phyloP scores from a whole-genome alignment of 2,797 vertebrate species.

The Lagorchestes hirsutus region DNA sequence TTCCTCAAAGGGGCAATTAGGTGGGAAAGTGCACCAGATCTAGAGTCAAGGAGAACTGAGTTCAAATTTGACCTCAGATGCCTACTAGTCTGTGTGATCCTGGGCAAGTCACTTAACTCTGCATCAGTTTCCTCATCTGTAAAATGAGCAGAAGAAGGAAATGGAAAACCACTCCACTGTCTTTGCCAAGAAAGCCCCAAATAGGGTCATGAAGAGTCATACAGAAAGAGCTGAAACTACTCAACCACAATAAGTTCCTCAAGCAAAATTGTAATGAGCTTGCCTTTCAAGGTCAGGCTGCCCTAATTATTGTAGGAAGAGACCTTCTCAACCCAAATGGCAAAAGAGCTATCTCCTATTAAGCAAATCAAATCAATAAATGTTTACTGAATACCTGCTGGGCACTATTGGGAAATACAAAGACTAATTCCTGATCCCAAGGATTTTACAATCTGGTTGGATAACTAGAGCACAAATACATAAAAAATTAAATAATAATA shows the following conservation, averaged over 20 bases:
- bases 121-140: neutral
- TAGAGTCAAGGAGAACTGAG: rapidly evolving
- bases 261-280: neutral
- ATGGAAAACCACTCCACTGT: neutral
- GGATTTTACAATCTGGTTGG: neutral
- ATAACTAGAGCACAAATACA: neutral
- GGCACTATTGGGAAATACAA: neutral
- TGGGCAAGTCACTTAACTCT: too few species aligned
- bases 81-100: rapidly evolving
- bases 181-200: neutral
- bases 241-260: neutral
- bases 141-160: neutral
- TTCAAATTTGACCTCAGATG: rapidly evolving
- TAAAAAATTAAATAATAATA: neutral
- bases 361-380: neutral
- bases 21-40: neutral
- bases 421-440: neutral
- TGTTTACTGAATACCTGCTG: neutral
- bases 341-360: neutral
- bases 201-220: neutral
- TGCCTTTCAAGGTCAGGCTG: neutral
- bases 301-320: neutral
- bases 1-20: neutral
- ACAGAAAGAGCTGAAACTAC: neutral
- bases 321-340: neutral